phyloP scores from a whole-genome alignment of 2,113 vertebrate species.

The Leptodactylus fuscus region DNA sequence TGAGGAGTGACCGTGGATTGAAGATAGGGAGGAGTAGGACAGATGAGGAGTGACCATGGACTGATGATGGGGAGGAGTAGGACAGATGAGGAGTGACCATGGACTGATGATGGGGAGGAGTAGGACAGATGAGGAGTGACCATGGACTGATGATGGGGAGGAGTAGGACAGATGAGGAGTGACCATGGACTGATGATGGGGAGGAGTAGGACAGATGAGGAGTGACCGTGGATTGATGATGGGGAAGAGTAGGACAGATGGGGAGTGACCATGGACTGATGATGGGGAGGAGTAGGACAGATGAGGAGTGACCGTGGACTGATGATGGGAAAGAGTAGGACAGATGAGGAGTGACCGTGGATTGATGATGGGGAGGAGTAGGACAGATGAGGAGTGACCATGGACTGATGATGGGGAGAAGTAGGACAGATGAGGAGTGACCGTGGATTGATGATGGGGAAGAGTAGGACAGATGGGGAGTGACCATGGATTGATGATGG shows the following conservation, averaged over 20 bases:
- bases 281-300: no score
- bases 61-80: not conserved
- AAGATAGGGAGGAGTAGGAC: not conserved
- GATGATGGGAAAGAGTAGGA: not conserved
- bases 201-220: not conserved
- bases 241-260: not conserved
- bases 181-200: no score
- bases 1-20: not conserved
- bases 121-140: no score
- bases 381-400: not conserved
- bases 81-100: no score
- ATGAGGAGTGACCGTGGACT: not conserved
- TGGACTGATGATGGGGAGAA: not conserved
- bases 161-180: no score
- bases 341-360: not conserved
- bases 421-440: not conserved
- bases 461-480: not conserved
- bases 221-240: not conserved
- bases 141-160: no score
- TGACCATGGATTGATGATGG: not conserved
- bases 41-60: not conserved
- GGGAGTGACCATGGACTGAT: no score
- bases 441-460: no score
- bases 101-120: no score
- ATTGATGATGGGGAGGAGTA: no score